Evolutionary conservation across 2,888 invertebrate species (phyloP).

Genomic region (Papilio gigon): DNA sequence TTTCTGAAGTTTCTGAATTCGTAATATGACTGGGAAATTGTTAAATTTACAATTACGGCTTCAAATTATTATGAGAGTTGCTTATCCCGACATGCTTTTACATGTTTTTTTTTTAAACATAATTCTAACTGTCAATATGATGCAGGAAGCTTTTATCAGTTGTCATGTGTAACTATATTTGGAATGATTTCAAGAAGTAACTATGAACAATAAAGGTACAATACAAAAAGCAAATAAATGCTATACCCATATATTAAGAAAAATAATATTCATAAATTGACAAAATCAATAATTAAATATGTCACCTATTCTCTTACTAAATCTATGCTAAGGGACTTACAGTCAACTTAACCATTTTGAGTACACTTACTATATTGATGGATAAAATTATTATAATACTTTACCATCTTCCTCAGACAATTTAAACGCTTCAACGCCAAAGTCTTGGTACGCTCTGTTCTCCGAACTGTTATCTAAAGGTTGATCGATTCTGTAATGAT

Average conservation of each 20-base stretch:
- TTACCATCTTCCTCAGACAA: slow-evolving; percentile 78
- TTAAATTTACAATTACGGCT: neutral
- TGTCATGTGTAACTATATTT: neutral
- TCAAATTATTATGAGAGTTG: neutral
- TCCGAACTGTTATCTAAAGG: slow-evolving; percentile 69
- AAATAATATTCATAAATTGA: too few species aligned
- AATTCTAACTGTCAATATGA: neutral
- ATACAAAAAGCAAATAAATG: slow-evolving; percentile 1
- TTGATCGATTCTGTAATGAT: slow-evolving; percentile 67
- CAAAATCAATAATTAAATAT: too few species aligned
- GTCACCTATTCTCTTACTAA: too few species aligned
- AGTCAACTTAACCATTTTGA: too few species aligned
- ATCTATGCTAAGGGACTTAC: too few species aligned
- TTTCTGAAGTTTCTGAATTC: too few species aligned
- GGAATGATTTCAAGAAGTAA: slow-evolving; percentile 6
- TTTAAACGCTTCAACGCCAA: slow-evolving; percentile 75
- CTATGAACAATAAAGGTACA: neutral
- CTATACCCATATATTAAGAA: too few species aligned
- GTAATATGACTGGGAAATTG: too few species aligned
- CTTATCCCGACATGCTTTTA: too few species aligned
- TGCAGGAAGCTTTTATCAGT: neutral
- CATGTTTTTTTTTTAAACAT: too few species aligned
- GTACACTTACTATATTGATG: too few species aligned
- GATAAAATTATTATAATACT: too few species aligned
- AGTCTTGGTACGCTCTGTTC: slow-evolving; percentile 66